Evolutionary conservation across 2,113 vertebrate genomes (phyloP), one percentile per base, ranked within the genome.

Genomic region (Pteropus alecto): DNA sequence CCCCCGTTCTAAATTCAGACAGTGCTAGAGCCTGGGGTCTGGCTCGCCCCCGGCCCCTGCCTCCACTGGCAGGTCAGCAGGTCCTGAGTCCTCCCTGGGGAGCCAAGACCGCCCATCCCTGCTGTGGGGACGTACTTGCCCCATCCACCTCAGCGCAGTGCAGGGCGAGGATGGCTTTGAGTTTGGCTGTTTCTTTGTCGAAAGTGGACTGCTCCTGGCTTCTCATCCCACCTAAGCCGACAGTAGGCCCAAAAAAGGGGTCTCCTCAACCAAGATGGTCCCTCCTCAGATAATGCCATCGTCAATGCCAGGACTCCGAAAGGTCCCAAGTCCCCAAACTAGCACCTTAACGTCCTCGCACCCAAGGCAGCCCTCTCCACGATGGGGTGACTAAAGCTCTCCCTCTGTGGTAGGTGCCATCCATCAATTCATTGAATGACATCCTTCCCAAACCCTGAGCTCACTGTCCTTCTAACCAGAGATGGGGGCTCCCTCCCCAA

Each of bases 121-220:
- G 24, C 14, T 9, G 12, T n/a, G 65, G 38, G 10, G 35, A 46
- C 2, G 3, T 13, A 26, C 33, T 41, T 63, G 90, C 24, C n/a
- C 11, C 78, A 1, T 3, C 7, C 16, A n/a, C 33, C 33, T 63
- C 12, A 0, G 8, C 54, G n/a, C 33, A 2, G 1, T 18, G 28
- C 19, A 33, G 43, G n/a, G 26, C 0, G 0, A 11, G 18, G 13
- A 30, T 24, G n/a, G 43, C 79, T 38, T 13, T 33, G 56, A 51
- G 41, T 18, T 11, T 30, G 3, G 18, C 33, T 41, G 35, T 24
- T 30, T 73, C 43, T 18, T 54, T 73, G 30, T 18, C 38, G 7
- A 35, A n/a, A 5, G 41, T 63, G 21, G 26, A 14, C 70, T 67
- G 28, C 21, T 76, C 58, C 46, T 11, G n/a, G 56, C 15, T 87